phyloP scores from a whole-genome alignment of 2,113 vertebrate genomes.

The Eidolon helvum region DNA sequence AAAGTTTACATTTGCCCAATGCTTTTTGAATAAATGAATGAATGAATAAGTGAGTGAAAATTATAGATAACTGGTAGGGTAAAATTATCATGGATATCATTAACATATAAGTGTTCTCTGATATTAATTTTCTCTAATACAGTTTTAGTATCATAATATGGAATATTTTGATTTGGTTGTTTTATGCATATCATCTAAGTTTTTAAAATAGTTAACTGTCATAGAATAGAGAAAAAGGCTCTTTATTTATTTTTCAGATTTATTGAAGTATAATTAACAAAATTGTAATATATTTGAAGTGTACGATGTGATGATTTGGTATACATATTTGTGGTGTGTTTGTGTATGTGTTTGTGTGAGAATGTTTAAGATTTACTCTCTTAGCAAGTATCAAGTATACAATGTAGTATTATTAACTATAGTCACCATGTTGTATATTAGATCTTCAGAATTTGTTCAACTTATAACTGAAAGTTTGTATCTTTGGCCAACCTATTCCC shows the following conservation, averaged over 20 bases:
- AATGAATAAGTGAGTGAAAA: background rate
- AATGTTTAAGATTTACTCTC: background rate
- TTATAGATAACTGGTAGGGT: background rate
- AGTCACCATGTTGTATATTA: background rate
- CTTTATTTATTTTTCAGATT: background rate
- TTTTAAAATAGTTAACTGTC: background rate
- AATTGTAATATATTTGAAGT: background rate
- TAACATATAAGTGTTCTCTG: background rate
- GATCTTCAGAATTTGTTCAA: background rate
- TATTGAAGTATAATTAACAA: background rate
- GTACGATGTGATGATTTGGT: background rate
- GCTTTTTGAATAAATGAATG: background rate
- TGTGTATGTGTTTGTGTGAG: background rate
- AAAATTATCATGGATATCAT: background rate
- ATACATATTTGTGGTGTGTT: background rate
- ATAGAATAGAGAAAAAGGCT: background rate
- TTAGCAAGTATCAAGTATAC: background rate
- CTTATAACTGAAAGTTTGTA: background rate
- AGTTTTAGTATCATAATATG: background rate
- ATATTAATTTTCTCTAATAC: background rate
- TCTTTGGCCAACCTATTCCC: background rate
- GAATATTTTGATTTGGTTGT: background rate
- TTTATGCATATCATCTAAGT: background rate
- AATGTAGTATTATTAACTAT: background rate
- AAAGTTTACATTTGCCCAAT: background rate